Base-by-base conservation (phyloP, 2,113 vertebrate genomes). In the Leptocoma aspasia region DNA sequence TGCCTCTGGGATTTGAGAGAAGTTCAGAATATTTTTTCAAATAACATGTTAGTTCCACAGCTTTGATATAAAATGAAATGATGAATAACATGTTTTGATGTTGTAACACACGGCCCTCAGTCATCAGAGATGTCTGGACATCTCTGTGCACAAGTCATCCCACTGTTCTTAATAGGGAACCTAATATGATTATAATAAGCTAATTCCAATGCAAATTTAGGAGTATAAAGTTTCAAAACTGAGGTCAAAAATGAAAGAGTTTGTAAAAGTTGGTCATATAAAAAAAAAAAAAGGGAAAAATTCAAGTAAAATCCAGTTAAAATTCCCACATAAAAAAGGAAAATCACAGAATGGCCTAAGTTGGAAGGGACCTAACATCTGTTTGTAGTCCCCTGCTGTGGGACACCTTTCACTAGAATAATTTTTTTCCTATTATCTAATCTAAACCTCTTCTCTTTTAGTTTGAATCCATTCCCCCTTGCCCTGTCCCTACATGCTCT, bases 21-120 rank as follows among this genome's bases (percentile, higher is more conserved):
- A 81, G 77, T 88, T 94, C 71, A 76, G 90, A 89, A 92, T 69
- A 77, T 89, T 93, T 95, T 96, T 94, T 94, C 79, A 77, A 95
- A 70, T 73, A 94, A 91, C 84, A 89, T 78, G 72, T 96, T 94
- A 96, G 87, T 96, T 86, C 71, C 75, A 90, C 19, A 21, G 90
- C 85, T 96, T 91, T 78, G 76, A 63, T 91, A 27, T 64, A 82
- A 90, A 90, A 91, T 81, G 89, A 94, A 92, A 89, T 50, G 54
- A 79, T 7, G 81, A 86, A 44, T 65, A 97, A 86, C 39, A 70
- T 72, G 72, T 76, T 96, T 86, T 89, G n/a, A 68, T 79, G 63
- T 49, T 75, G 19, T 76, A 90, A 94, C 35, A 42, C 47, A 5
- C 3, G 52, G 59, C n/a, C 18, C 33, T 20, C 41, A 18, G 6